phyloP scores from a whole-genome alignment of 1,140 invertebrate genomes.

The Penaeus japonicus region DNA sequence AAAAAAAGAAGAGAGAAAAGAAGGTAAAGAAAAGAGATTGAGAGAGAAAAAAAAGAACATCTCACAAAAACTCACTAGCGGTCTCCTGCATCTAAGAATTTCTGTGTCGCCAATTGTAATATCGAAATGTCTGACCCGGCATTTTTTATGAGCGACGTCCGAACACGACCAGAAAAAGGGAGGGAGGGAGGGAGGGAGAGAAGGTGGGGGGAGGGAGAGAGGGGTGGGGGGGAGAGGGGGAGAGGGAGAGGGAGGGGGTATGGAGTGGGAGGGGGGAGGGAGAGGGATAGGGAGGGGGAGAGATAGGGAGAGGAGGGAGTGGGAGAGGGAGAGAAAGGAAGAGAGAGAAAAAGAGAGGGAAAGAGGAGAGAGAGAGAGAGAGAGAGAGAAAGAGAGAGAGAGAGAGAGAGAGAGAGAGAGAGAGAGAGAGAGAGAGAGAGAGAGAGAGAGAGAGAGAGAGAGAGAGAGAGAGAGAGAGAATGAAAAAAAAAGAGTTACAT shows the following conservation, averaged over 20 bases:
- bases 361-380: background rate
- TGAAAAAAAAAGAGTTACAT: background rate
- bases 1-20: too few species aligned
- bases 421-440: background rate
- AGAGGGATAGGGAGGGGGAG: background rate
- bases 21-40: background rate
- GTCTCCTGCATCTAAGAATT: background rate
- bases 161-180: background rate
- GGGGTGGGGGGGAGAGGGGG: too few species aligned
- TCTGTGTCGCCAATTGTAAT: conserved; percentile 32
- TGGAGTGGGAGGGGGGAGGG: background rate
- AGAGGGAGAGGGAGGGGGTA: background rate
- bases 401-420: background rate
- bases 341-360: background rate
- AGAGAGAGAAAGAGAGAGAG: too few species aligned
- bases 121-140: conserved; percentile 43
- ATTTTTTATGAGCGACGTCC: conserved; percentile 33
- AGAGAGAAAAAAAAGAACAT: background rate
- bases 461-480: background rate
- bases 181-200: background rate
- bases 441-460: background rate
- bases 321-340: background rate
- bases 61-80: conserved; percentile 6
- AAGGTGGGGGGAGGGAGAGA: background rate
- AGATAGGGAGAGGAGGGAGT: background rate